Evolutionary conservation across 2,888 invertebrate genomes (phyloP), one percentile per base, ranked within the genome.

Genomic region (Cartodere bifasciata): DNA sequence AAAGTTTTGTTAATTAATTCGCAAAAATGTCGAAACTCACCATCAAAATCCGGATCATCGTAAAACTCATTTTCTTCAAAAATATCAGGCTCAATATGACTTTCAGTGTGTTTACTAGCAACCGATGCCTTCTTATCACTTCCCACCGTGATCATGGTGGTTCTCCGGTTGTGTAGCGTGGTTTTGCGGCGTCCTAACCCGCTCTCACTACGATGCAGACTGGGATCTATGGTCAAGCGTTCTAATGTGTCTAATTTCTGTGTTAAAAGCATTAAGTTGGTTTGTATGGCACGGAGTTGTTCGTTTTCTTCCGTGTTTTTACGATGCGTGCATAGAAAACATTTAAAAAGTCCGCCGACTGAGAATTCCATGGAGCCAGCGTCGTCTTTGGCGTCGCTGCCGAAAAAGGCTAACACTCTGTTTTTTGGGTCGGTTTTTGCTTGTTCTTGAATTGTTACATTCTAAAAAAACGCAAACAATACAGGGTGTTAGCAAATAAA

Each of bases 151-250:
- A n/a, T n/a, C n/a, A n/a, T n/a, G n/a, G n/a, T n/a, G n/a, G n/a
- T n/a, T n/a, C n/a, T n/a, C n/a, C n/a, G n/a, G n/a, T n/a, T n/a
- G n/a, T n/a, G n/a, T n/a, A n/a, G n/a, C n/a, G n/a, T n/a, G n/a
- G 22, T 68, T 70, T 36, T 68, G 60, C 4, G 74, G 69, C 44
- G 72, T 72, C 23, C 69, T 66, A 31, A 75, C 72, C 13, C 71
- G 71, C 44, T 68, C 67, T n/a, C n/a, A n/a, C 5, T 65, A 55
- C 16, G 60, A 52, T 44, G 59, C 56, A 1, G 62, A 70, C 66
- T 3, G 66, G 17, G 29, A 22, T 31, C 11, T 7, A 20, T n/a
- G 6, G 20, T n/a, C n/a, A 20, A 20, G n/a, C 20, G 20, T 48
- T 70, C 67, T 4, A 69, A 45, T 1, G 48, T 40, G 7, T 61